A percentile compares a stretch with the other conserved stretches of the same genome.
phyloP scores from a whole-genome alignment of 1,140 invertebrate genomes.

The Zaprionus gabonicus region DNA sequence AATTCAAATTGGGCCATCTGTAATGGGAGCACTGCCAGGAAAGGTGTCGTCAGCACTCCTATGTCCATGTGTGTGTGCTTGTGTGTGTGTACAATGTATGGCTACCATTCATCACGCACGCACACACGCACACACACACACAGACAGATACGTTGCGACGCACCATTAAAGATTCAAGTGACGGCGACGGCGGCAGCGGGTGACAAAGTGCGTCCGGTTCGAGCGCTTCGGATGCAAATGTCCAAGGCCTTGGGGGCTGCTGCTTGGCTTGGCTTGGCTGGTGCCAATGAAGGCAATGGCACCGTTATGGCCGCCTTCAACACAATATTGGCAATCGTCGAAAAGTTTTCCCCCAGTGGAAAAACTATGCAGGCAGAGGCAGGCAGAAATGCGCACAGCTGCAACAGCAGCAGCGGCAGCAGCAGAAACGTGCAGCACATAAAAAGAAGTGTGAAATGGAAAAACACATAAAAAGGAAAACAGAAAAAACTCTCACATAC shows the following conservation, averaged over 20 bases:
- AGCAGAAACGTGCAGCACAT: constrained; percentile 47
- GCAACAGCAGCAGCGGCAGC: constrained; percentile 24
- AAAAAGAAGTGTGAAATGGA: constrained; percentile 62
- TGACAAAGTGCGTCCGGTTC: constrained; percentile 81
- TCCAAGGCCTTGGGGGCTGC: constrained; percentile 30
- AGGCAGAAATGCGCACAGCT: constrained; percentile 50
- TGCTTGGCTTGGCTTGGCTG: constrained; percentile 19
- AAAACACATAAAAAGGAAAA: constrained; percentile 37
- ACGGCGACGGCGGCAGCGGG: constrained; percentile 43
- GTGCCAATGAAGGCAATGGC: constrained; percentile 47
- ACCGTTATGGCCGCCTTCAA: constrained; percentile 55
- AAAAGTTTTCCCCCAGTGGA: constrained; percentile 42
- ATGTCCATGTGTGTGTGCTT: neutral
- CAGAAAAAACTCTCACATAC: constrained; percentile 25
- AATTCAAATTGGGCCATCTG: constrained; percentile 41
- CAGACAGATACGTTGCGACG: constrained; percentile 38
- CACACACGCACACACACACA: constrained; percentile 28
- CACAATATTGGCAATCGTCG: constrained; percentile 63
- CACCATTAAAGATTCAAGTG: constrained; percentile 70
- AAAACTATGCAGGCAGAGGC: constrained; percentile 47
- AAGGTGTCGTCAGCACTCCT: constrained; percentile 60
- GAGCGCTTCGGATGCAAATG: constrained; percentile 75
- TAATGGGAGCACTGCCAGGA: constrained; percentile 49
- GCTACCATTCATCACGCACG: constrained; percentile 58
- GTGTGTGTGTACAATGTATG: neutral